These are phyloP conservation scores for Mythimna loreyi DNA, from an alignment of 2,888 invertebrate genomes.

Conservation along the genomic window DNA sequence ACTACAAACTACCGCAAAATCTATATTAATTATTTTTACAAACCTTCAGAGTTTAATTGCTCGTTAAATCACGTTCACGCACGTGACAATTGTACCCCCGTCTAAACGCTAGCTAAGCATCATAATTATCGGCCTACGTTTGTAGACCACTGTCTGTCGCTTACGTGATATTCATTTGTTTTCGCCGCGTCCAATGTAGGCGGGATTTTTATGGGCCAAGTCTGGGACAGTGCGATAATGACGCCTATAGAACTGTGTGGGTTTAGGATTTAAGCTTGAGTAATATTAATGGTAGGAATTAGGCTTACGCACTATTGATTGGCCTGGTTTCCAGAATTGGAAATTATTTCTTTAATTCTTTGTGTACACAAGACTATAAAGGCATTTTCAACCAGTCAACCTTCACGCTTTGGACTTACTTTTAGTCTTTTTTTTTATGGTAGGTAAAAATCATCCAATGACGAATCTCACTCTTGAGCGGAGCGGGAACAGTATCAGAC, in stretches of 20 bases:
- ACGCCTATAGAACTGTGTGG: slow-evolving; percentile 13
- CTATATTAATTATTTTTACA: too few relatives aligned
- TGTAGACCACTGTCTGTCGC: slow-evolving; percentile 11
- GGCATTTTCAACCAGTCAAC: too few relatives aligned
- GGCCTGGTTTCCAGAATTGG: background rate
- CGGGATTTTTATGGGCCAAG: slow-evolving; percentile 26
- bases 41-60: background rate
- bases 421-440: too few relatives aligned
- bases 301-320: slow-evolving; percentile 5
- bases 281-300: slow-evolving; percentile 17
- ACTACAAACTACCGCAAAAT: too few relatives aligned
- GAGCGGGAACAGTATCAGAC: too few relatives aligned
- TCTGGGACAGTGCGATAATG: slow-evolving; percentile 22
- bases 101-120: background rate
- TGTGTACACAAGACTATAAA: too few relatives aligned
- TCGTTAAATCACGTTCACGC: background rate
- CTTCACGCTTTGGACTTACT: too few relatives aligned
- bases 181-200: slow-evolving; percentile 18
- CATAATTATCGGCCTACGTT: slow-evolving; percentile 20
- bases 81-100: background rate
- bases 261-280: background rate
- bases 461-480: too few relatives aligned
- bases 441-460: too few relatives aligned
- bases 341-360: too few relatives aligned
- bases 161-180: slow-evolving; percentile 39